Evolutionary conservation across 2,888 invertebrate genomes (phyloP).

Genomic region (Campoletis raptor): DNA sequence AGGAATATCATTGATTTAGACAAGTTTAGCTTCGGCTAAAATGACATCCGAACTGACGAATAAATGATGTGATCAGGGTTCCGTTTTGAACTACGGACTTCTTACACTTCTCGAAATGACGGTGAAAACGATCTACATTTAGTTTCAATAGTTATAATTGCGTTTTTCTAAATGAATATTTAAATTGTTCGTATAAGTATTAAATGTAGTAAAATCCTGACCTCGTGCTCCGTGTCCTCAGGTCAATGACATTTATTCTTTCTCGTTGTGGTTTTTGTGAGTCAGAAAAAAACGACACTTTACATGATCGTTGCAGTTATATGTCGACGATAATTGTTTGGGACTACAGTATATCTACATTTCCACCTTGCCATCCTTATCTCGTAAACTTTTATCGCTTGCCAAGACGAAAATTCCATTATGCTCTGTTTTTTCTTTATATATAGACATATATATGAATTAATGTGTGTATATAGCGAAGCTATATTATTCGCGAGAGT

Average conservation of each 20-base stretch:
- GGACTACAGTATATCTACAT: constrained; percentile 72
- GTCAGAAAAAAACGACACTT: no score
- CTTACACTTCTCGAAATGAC: not conserved
- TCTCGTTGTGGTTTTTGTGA: not conserved
- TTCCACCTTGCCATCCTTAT: constrained; percentile 16
- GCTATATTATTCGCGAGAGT: constrained; percentile 55
- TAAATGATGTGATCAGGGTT: not conserved
- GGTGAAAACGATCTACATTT: no score
- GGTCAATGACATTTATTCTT: not conserved
- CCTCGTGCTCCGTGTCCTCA: not conserved
- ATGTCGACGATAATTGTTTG: constrained; percentile 75
- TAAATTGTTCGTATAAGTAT: not conserved
- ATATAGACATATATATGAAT: not conserved
- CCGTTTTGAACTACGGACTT: no score
- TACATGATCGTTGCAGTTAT: not conserved
- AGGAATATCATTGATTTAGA: not conserved
- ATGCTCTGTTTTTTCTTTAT: constrained; percentile 9
- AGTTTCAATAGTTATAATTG: no score
- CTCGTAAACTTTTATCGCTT: constrained; percentile 22
- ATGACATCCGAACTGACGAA: not conserved
- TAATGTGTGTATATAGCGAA: constrained; percentile 29
- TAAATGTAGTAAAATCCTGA: not conserved
- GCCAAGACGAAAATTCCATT: constrained; percentile 39
- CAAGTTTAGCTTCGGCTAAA: not conserved
- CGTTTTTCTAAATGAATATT: no score